Base-by-base conservation (phyloP, 2,113 vertebrate genomes). In the Indicator indicator region DNA sequence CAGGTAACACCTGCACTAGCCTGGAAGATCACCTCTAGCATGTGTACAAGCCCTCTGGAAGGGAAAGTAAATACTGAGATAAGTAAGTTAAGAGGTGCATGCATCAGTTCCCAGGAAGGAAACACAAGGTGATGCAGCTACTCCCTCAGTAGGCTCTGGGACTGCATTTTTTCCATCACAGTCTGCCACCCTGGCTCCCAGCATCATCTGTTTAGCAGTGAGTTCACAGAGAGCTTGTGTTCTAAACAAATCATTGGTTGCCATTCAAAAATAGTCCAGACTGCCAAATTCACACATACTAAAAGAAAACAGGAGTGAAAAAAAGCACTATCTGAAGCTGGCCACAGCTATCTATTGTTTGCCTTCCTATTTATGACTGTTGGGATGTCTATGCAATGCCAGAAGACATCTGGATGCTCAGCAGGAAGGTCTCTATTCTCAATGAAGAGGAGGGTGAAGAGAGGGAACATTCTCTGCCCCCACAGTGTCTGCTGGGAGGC, bases 1-100 rank as follows among this genome's bases (percentile, higher is more conserved):
- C 30, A 36, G 20, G 20, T 36, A 59, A 18, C 12, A 16, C 32
- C 23, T 2, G 1, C 0, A 0, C 55, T 62, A 38, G 14, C 14
- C 46, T 55, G 6, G 14, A 72, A 16, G 16, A 16, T 73, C 19
- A 67, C 42, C 16, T 67, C 60, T 42, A 59, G 26, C 40, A 19
- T 1, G 3, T 5, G 11, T 9, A n/a, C 7, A 55, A 55, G 38
- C 33, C 46, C 21, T 40, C n/a, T 33, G 14, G 26, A 54, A 46
- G 30, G n/a, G 13, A 48, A 48, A 32, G 32, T 40, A 28, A 55
- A 30, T 17, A 30, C 16, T 33, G 21, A 40, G 19, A 63, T 15
- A 7, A 62, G n/a, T 18, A 23, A 55, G 5, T 46, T 6, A 69
- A 40, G 26, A 32, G 7, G 4, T 32, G 20, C 10, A 33, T 5